phyloP scores from a whole-genome alignment of 2,113 vertebrate species.

The Chlorocebus sabaeus region DNA sequence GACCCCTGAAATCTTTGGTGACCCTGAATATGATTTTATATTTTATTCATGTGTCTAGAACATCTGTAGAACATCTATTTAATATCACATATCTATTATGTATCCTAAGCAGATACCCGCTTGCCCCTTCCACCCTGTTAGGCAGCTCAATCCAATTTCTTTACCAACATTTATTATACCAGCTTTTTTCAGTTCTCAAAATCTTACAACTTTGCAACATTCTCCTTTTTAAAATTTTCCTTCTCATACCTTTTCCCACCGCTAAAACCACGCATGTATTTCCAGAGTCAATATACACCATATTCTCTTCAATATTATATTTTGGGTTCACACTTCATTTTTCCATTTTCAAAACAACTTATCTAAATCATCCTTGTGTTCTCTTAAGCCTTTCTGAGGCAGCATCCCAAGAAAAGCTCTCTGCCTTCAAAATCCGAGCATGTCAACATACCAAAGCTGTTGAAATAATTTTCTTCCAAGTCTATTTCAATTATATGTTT shows the following conservation, averaged over 20 bases:
- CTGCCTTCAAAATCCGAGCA: background rate
- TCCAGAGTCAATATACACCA: background rate
- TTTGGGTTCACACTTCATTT: background rate
- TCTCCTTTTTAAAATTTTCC: background rate
- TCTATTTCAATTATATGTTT: background rate
- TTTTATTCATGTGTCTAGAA: background rate
- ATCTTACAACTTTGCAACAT: background rate
- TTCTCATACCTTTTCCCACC: background rate
- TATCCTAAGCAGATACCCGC: background rate
- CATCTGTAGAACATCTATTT: background rate
- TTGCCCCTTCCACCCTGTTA: background rate
- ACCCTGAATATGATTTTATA: background rate
- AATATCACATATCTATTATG: background rate
- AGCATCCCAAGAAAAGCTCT: background rate
- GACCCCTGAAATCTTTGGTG: background rate
- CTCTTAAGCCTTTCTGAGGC: background rate
- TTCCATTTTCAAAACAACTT: background rate
- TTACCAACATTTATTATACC: background rate
- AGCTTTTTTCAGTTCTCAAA: background rate
- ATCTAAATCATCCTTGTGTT: background rate
- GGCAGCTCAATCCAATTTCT: background rate
- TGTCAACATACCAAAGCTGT: background rate
- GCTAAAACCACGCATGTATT: background rate
- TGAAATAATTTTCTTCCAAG: background rate
- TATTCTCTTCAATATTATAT: background rate